phyloP scores from a whole-genome alignment of 2,113 vertebrate genomes.

The Hirundichthys speculiger region DNA sequence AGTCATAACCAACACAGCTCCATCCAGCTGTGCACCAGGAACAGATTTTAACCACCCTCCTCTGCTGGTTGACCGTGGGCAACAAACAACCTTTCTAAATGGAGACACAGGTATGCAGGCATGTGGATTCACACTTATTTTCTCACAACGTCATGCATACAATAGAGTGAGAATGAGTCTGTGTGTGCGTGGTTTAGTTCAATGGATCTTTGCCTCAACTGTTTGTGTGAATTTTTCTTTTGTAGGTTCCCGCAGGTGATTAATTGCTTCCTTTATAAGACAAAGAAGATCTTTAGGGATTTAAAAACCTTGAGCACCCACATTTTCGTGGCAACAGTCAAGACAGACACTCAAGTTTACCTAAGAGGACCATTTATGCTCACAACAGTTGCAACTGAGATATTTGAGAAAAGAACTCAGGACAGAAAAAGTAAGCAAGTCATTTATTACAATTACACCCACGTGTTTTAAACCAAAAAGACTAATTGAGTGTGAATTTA shows the following conservation, averaged over 20 bases:
- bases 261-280: too few species aligned
- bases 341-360: too few species aligned
- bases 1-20: conserved; percentile 74
- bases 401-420: too few species aligned
- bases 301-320: too few species aligned
- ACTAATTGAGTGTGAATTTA: too few species aligned
- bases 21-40: conserved; percentile 53
- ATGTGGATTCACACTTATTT: background rate
- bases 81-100: conserved; percentile 44
- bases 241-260: background rate
- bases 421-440: too few species aligned
- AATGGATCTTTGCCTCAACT: background rate
- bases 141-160: background rate
- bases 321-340: too few species aligned
- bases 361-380: too few species aligned
- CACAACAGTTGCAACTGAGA: too few species aligned
- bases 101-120: conserved; percentile 3
- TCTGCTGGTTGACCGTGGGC: conserved; percentile 58
- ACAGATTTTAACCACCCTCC: conserved; percentile 56
- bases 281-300: too few species aligned
- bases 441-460: too few species aligned
- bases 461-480: background rate
- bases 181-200: background rate
- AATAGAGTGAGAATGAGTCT: background rate
- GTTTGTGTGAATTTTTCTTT: conserved; percentile 1